Base-by-base conservation (phyloP, 2,888 invertebrate genomes). In the Drymonia ruficornis region DNA sequence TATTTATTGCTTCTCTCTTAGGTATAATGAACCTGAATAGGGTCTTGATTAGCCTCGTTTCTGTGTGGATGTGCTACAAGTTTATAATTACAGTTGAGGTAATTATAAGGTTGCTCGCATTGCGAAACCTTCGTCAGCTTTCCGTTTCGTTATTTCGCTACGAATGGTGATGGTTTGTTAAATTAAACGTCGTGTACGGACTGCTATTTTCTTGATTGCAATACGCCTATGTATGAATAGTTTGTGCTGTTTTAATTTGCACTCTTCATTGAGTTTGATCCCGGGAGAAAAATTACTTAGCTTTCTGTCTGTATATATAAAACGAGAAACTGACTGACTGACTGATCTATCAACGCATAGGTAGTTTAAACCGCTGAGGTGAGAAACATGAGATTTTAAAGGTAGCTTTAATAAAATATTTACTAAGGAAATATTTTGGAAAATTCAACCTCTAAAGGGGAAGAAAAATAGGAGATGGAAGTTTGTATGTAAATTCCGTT, bases 61-160 rank as follows among this genome's bases (percentile, higher is more conserved):
- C 72, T 76, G 81, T 85, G 79, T 83, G 80, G 74, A 78, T 85
- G 78, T 82, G 75, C 70, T 83, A 81, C 83, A 82, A 84, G 82
- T 83, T 87, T 84, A 83, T 91, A 91, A 91, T 91, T 91, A 89
- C 80, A 85, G 83, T 83, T 82, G 86, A 86, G 74, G 84, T 91
- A 91, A 92, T 92, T 91, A 91, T 80, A 88, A 83, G 86, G 84
- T 81, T 79, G 81, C 79, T 81, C 79, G 84, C 80, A 85, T 79
- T 86, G 81, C 82, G 79, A 68, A 80, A 79, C 78, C 81, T 81
- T 79, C 80, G 79, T 77, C 75, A 81, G 83, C 77, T 86, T 83
- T 81, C 67, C 80, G 78, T 86, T 84, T 81, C 76, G 81, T 81
- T 83, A 83, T 83, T 80, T 79, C 74, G 72, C 79, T 81, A 75